A percentile compares a stretch with the other conserved stretches of the same genome.
Conservation (phyloP, 2,888 invertebrate species). For the Opisthograptis luteolata region DNA sequence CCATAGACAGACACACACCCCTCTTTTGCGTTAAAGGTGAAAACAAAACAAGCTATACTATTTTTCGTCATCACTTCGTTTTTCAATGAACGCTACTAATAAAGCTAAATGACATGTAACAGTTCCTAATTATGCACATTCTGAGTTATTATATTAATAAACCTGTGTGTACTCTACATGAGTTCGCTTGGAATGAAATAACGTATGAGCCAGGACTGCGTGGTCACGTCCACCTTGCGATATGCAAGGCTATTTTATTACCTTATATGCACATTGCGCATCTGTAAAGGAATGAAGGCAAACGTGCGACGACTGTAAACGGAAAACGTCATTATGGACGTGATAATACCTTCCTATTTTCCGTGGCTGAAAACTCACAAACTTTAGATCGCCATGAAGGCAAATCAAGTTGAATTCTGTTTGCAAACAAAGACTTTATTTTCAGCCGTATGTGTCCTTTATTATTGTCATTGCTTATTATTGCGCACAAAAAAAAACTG, state of each 20-base stretch:
- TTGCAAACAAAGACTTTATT: no score
- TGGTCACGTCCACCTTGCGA: constrained; percentile 22
- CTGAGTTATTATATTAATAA: constrained; percentile 28
- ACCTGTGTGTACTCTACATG: constrained; percentile 25
- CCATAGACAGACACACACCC: no score
- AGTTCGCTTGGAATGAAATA: constrained; percentile 28
- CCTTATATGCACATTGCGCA: constrained; percentile 7
- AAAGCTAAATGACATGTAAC: not conserved
- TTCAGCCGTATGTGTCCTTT: no score
- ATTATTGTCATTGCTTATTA: no score
- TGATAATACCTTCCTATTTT: constrained; percentile 15
- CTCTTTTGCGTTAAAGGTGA: no score
- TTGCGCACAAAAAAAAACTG: no score
- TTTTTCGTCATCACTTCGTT: not conserved
- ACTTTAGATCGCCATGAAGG: no score
- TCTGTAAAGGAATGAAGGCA: constrained; percentile 15
- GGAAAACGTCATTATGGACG: constrained; percentile 19
- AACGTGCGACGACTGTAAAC: constrained; percentile 23
- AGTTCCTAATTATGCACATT: constrained; percentile 14
- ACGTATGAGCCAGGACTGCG: constrained; percentile 12
- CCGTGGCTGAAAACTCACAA: constrained; percentile 11
- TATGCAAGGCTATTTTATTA: constrained; percentile 29
- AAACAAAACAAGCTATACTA: not conserved
- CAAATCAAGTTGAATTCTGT: no score
- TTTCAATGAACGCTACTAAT: not conserved